Evolutionary conservation across 2,113 vertebrate species (phyloP), one percentile per base, ranked within the genome.

Genomic region (Platichthys flesus): DNA sequence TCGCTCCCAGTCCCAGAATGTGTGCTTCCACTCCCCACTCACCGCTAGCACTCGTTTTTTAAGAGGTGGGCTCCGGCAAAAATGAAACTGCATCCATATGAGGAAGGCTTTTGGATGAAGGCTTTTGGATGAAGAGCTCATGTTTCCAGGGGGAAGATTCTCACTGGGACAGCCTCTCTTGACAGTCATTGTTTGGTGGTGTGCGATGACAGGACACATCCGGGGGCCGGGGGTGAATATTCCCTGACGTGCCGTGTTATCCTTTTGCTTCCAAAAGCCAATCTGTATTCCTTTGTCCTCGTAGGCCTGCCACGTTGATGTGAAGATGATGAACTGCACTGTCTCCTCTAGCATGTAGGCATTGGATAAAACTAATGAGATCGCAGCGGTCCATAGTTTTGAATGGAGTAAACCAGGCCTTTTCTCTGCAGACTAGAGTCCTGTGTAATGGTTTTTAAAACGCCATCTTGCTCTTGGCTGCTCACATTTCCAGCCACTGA

Each of bases 1-100:
- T 74, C 69, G 35, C 51, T 2, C 81, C 90, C 88, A 90, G 82
- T 74, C 84, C 87, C 85, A 82, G 67, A 87, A 80, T 85, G 79
- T 83, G 88, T 78, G 78, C 82, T 81, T 88, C 87, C 88, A 85
- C 85, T 85, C 83, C 81, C 82, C 81, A 81, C 58, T 76, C 73
- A 65, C 71, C 76, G 61, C 49, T 59, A 28, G 63, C 75, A 60
- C 79, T 87, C 66, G 49, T 78, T 87, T 88, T 88, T 90, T 78
- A 83, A 88, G 88, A 91, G 90, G 80, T 89, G 76, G 59, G 37
- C 37, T 23, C 4, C 82, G 85, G 70, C 74, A 62, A 72, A 86
- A 83, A 63, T 74, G 52, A 90, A 87, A 85, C 74, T 0, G 0
- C 85, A 84, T 78, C 85, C 80, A 82, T 70, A 76, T 49, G 77